These are phyloP conservation scores for Odocoileus virginianus DNA, from an alignment of 2,113 vertebrate genomes.

Conservation along the genomic window DNA sequence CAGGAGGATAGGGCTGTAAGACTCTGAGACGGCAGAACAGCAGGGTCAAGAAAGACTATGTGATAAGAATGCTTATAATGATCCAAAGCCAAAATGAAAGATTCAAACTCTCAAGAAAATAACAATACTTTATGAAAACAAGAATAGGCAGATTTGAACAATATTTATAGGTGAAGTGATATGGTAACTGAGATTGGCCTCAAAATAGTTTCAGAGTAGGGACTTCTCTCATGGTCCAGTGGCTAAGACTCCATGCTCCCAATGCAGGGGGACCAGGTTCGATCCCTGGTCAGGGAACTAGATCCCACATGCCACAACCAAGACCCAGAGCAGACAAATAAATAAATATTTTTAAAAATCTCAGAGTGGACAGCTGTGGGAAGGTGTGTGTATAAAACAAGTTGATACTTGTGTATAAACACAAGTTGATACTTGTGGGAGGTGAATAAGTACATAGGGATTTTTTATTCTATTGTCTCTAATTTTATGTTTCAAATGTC, in stretches of 20 bases:
- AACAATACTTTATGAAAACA: not conserved
- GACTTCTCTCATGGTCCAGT: not conserved
- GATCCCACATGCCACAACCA: not conserved
- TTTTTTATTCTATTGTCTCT: not conserved
- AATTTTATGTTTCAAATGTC: not conserved
- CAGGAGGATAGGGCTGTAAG: not conserved
- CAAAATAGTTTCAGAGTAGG: not conserved
- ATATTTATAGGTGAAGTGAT: not conserved
- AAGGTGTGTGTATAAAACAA: fast-evolving
- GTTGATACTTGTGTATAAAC: too few species aligned
- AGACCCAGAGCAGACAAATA: not conserved
- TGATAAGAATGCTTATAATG: fast-evolving
- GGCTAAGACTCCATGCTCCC: not conserved
- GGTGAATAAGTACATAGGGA: fast-evolving
- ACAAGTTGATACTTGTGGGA: not conserved
- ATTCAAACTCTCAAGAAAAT: not conserved
- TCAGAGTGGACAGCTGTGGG: not conserved
- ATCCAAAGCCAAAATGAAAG: not conserved
- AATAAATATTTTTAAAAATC: not conserved
- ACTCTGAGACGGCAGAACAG: too few species aligned
- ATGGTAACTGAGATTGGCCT: not conserved
- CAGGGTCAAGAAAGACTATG: not conserved
- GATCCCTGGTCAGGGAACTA: not conserved
- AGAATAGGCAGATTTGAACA: not conserved
- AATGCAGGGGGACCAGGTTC: not conserved